These are phyloP conservation scores for Apolygus lucorum DNA, from an alignment of 1,140 invertebrate genomes.

Conservation along the genomic window DNA sequence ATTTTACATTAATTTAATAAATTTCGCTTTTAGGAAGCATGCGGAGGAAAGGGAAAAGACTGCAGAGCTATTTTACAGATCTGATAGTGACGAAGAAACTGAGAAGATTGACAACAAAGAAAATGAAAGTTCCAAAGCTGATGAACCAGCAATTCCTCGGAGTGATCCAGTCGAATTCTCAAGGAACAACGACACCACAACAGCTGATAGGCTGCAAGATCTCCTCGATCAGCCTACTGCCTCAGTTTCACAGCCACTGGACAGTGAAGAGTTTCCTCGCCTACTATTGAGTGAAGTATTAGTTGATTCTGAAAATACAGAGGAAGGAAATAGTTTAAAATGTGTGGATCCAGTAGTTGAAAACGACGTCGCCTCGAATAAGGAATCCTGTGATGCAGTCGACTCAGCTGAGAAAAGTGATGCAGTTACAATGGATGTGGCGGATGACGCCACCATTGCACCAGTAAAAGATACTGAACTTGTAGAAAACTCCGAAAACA, in stretches of 20 bases:
- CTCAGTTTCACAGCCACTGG: constrained; percentile 32
- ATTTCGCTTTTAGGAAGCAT: constrained; percentile 40
- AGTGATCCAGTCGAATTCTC: neutral
- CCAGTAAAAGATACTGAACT: constrained; percentile 20
- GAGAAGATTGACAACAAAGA: constrained; percentile 24
- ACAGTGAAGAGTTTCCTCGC: constrained; percentile 21
- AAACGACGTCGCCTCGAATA: neutral
- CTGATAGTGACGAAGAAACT: constrained; percentile 44
- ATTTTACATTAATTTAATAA: neutral
- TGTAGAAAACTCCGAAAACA: constrained; percentile 13
- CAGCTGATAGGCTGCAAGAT: too few species aligned
- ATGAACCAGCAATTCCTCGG: neutral
- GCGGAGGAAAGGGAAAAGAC: constrained; percentile 49
- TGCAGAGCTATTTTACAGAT: constrained; percentile 51
- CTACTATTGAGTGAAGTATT: neutral
- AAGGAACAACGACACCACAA: neutral
- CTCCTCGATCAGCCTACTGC: constrained; percentile 33
- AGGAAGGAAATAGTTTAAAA: neutral
- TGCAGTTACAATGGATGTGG: neutral
- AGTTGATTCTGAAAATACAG: neutral
- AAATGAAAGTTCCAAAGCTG: neutral
- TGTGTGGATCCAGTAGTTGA: neutral
- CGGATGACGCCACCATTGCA: neutral
- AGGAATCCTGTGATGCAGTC: neutral
- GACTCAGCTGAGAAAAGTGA: neutral